These are phyloP conservation scores for Chloebia gouldiae DNA, from an alignment of 2,113 vertebrate genomes.

Conservation along the genomic window DNA sequence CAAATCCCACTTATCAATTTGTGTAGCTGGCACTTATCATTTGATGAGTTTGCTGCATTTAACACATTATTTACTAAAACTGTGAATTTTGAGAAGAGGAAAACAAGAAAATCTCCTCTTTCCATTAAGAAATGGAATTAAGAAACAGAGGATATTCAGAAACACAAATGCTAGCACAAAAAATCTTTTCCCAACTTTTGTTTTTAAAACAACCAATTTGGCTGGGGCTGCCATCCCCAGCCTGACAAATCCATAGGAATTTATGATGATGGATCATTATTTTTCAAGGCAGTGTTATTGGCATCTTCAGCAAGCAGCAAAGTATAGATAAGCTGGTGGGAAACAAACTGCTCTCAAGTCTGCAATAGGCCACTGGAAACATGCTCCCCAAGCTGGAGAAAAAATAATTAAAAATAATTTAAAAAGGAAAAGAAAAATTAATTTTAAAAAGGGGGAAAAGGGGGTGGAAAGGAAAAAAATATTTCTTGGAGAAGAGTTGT, in stretches of 20 bases:
- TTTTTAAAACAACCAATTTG: not conserved
- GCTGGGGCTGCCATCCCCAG: not conserved
- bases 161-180: not conserved
- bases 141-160: not conserved
- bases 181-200: not conserved
- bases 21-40: not conserved
- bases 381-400: not conserved
- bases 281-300: not conserved
- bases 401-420: not conserved
- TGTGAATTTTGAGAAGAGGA: not conserved
- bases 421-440: not conserved
- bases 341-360: not conserved
- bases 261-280: not conserved
- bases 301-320: not conserved
- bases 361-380: not conserved
- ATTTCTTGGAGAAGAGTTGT: not conserved
- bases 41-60: not conserved
- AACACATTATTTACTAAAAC: not conserved
- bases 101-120: not conserved
- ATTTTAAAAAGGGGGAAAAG: accelerated
- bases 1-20: not conserved
- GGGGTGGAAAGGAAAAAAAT: accelerated
- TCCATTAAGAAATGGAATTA: not conserved
- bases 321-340: accelerated
- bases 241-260: not conserved